phyloP scores from a whole-genome alignment of 1,140 invertebrate genomes.

The Halyomorpha halys region DNA sequence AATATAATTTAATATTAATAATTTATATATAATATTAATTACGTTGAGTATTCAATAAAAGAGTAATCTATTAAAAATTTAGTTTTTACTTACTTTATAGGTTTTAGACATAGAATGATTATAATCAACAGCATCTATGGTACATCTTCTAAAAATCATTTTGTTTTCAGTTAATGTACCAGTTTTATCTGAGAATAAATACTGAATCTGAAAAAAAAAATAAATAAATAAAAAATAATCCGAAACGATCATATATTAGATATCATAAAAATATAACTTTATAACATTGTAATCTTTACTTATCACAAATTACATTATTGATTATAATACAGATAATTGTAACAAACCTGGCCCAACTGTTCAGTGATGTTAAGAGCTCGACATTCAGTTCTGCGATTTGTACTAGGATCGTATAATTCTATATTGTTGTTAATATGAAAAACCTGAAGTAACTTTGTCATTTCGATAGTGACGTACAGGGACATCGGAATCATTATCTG shows the following conservation, averaged over 20 bases:
- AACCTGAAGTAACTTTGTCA: conserved; percentile 92
- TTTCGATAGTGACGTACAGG: conserved; percentile 91
- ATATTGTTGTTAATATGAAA: conserved; percentile 89
- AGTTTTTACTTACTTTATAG: conserved; percentile 25
- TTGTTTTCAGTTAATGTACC: conserved; percentile 93
- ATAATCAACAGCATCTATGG: conserved; percentile 81
- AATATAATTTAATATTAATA: no score
- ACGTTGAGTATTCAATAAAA: no score
- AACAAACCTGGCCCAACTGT: conserved; percentile 72
- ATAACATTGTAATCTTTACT: neutral
- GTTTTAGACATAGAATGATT: conserved; percentile 50
- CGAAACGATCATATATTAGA: no score
- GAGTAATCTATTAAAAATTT: no score
- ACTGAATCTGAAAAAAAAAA: conserved; percentile 56
- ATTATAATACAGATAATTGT: neutral
- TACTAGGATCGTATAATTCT: conserved; percentile 70
- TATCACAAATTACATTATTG: conserved; percentile 3
- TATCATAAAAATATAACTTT: no score
- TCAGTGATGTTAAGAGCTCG: conserved; percentile 94
- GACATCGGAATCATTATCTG: conserved; percentile 94
- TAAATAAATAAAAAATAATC: no score
- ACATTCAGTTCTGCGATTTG: conserved; percentile 82
- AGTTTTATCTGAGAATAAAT: conserved; percentile 96
- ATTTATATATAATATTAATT: no score
- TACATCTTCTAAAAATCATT: conserved; percentile 88